Conservation (phyloP, 1,140 invertebrate species). For the Pygmarrhopalites habei region DNA sequence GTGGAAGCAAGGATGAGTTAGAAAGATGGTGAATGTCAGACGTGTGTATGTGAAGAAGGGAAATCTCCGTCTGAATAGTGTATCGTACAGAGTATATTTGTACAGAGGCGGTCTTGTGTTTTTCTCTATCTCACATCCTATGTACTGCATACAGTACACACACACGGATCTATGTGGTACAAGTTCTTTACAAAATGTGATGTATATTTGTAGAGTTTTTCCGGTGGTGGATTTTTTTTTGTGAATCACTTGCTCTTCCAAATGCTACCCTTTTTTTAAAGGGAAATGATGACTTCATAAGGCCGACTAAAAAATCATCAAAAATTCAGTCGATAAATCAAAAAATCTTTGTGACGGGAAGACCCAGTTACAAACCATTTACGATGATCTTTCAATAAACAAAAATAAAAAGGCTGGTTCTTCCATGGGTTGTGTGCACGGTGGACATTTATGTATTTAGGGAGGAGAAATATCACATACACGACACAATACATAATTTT, state of each 20-base stretch:
- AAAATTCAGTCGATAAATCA: conserved; percentile 29
- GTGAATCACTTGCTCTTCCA: background rate
- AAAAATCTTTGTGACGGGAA: background rate
- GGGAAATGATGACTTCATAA: conserved; percentile 26
- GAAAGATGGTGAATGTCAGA: too few relatives aligned
- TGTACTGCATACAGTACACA: too few relatives aligned
- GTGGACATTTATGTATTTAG: too few relatives aligned
- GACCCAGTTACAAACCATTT: conserved; percentile 32
- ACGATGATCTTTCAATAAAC: conserved; percentile 13
- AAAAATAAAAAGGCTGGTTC: too few relatives aligned
- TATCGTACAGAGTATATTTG: background rate
- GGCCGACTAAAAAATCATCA: conserved; percentile 2
- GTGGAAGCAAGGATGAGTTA: too few relatives aligned
- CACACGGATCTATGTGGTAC: too few relatives aligned
- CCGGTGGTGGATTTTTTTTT: background rate
- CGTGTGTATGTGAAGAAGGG: conserved; percentile 7
- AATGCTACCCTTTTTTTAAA: conserved; percentile 9
- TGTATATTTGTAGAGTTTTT: background rate
- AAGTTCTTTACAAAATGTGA: background rate
- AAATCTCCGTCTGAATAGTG: too few relatives aligned
- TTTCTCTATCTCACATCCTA: background rate
- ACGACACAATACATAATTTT: too few relatives aligned
- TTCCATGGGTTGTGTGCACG: too few relatives aligned
- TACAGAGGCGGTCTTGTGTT: conserved; percentile 17
- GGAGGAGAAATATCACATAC: too few relatives aligned